phyloP scores from a whole-genome alignment of 2,113 vertebrate genomes.

The Mesocricetus auratus region DNA sequence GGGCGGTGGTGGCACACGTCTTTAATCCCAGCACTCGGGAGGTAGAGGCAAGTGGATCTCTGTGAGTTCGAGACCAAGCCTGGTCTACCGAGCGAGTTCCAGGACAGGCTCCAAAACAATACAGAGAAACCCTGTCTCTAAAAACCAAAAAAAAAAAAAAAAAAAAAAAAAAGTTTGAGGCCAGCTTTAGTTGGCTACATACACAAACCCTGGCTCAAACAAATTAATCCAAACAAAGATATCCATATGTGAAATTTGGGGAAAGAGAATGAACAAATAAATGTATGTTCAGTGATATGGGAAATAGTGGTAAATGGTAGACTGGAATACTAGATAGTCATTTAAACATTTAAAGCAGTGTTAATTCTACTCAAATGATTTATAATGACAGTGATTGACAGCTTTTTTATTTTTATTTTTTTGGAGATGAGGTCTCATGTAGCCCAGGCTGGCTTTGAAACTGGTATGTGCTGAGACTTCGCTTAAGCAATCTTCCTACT shows the following conservation, averaged over 20 bases:
- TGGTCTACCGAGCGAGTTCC: too few relatives aligned
- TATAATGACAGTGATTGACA: background rate
- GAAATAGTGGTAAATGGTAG: background rate
- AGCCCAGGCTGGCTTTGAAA: background rate
- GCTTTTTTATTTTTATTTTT: background rate
- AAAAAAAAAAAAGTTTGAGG: too few relatives aligned
- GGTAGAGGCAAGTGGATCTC: too few relatives aligned
- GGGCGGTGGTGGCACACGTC: too few relatives aligned
- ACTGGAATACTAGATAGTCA: background rate
- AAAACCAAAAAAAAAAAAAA: too few relatives aligned
- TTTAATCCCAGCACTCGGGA: too few relatives aligned
- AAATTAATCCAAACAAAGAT: background rate
- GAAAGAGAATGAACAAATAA: conserved; percentile 11
- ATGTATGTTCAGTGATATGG: background rate
- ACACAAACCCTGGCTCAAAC: too few relatives aligned
- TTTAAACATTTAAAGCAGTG: background rate
- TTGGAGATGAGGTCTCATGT: background rate
- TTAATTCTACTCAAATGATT: background rate
- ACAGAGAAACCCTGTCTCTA: too few relatives aligned
- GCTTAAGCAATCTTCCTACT: background rate
- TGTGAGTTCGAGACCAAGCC: too few relatives aligned
- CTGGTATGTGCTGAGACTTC: background rate
- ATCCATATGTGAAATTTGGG: background rate
- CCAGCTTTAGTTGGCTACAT: too few relatives aligned
- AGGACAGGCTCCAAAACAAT: too few relatives aligned